Evolutionary conservation across 1,140 invertebrate species (phyloP), one percentile per base, ranked within the genome.

Genomic region (Lordiphosa mommai): DNA sequence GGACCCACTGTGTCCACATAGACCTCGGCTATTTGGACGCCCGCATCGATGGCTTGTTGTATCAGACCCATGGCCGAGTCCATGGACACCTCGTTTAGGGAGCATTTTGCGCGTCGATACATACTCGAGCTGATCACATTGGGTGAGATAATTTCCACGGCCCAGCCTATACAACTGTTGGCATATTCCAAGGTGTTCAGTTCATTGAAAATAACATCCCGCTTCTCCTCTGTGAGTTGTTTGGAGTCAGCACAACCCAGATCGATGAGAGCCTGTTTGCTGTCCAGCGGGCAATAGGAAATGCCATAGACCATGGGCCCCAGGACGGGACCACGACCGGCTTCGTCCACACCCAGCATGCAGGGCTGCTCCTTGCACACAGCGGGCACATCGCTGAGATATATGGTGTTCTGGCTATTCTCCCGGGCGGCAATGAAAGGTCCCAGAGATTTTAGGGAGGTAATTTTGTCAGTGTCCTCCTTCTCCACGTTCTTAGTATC

Each of bases 1-100:
- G 94, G 95, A 10, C 98, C 98, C 16, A 99, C 97, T 1, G 98
- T 99, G 86, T 99, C 98, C 2, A 99, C 96, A 91, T 96, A 99
- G 1, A 99, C 94, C 89, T 99, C 96, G 37, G 92, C 91, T 23
- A 99, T 93, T 70, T 97, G 95, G 0, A 96, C 95, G 5, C 95
- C 97, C 27, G 91, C 89, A 36, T 94, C 93, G 40, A 96, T 90
- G 0, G 94, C 94, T 53, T 90, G 90, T 80, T 94, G 92, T 32
- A 99, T 96, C 4, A 99, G 89, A 12, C 92, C 91, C 87, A 99
- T 98, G 0, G 98, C 98, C 0, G 97, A 95, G 85, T 97, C 93
- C 93, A 99, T 99, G 32, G 98, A 99, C 0, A 99, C 91, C 89
- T 98, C 95, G 92, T 99, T 99, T 10, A 99, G 89, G 13, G 97